Conservation (phyloP, 1,140 invertebrate species). For the Aphaenogaster rudis region DNA sequence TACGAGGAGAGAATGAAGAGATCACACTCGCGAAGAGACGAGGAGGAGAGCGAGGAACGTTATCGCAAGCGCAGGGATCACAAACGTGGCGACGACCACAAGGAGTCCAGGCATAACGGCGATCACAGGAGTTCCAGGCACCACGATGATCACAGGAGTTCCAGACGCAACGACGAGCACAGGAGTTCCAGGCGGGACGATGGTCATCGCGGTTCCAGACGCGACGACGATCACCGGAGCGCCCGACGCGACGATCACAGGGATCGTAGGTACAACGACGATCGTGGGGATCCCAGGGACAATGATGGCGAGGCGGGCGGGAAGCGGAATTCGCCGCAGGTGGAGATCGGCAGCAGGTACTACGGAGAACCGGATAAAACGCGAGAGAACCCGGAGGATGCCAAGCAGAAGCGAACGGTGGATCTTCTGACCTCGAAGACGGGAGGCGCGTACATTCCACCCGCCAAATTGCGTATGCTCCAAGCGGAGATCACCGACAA, state of each 20-base stretch:
- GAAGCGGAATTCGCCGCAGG: background rate
- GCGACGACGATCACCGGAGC: background rate
- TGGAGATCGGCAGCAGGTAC: slow-evolving; percentile 23
- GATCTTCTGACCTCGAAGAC: slow-evolving; percentile 95
- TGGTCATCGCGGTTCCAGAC: background rate
- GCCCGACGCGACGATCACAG: background rate
- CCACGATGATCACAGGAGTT: background rate
- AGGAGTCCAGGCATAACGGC: background rate
- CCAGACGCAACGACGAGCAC: slow-evolving; percentile 7
- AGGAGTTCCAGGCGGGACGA: background rate
- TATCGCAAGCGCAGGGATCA: slow-evolving; percentile 20
- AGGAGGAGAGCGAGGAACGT: slow-evolving; percentile 21
- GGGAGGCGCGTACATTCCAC: slow-evolving; percentile 99
- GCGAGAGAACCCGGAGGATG: background rate
- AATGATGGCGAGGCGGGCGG: background rate
- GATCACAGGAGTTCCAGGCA: background rate
- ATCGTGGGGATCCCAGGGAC: background rate
- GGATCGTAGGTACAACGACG: background rate
- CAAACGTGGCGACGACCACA: background rate
- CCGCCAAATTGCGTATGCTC: slow-evolving; percentile 97
- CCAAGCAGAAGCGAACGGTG: slow-evolving; percentile 88
- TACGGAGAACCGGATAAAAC: slow-evolving; percentile 28
- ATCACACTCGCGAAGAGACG: slow-evolving; percentile 16
- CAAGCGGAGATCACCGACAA: slow-evolving; percentile 98
- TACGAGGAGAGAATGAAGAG: slow-evolving; percentile 11